A percentile compares a stretch with the other conserved stretches of the same genome.
phyloP scores from a whole-genome alignment of 2,113 vertebrate species.

The Oreochromis aureus region DNA sequence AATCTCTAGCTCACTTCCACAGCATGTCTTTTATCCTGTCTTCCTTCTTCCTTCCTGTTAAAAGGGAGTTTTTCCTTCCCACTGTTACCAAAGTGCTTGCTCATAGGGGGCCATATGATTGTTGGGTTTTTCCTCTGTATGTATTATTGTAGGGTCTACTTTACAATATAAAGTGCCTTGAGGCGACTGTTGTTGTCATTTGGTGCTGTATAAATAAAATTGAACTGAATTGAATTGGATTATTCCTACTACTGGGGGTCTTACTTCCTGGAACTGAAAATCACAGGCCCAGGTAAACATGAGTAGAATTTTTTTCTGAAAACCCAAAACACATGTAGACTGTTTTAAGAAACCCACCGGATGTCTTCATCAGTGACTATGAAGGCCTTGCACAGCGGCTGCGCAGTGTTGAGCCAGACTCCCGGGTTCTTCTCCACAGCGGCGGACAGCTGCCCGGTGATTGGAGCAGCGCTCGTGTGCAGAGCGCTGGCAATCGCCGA shows the following conservation, averaged over 20 bases:
- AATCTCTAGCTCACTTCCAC: too few relatives aligned
- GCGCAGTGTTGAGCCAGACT: constrained; percentile 94
- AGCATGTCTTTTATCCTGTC: too few relatives aligned
- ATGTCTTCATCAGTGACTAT: constrained; percentile 98
- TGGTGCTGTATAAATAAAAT: background rate
- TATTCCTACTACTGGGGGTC: background rate
- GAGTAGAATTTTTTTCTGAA: background rate
- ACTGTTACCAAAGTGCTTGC: too few relatives aligned
- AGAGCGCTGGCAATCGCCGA: constrained; percentile 95
- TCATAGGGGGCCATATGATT: background rate
- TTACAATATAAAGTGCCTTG: background rate
- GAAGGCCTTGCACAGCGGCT: constrained; percentile 97
- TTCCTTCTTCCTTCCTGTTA: too few relatives aligned
- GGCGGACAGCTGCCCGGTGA: constrained; percentile 93
- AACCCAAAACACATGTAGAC: background rate
- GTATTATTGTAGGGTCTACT: background rate
- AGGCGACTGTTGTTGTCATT: background rate
- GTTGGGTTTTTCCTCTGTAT: background rate
- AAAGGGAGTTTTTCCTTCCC: too few relatives aligned
- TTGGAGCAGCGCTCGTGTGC: constrained; percentile 93
- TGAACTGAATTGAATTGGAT: background rate
- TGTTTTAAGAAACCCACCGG: constrained; percentile 69
- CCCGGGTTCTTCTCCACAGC: constrained; percentile 98
- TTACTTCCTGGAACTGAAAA: background rate
- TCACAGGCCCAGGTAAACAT: background rate